These are phyloP conservation scores for Rhagonycha fulva DNA, from an alignment of 2,888 invertebrate genomes.

Conservation along the genomic window DNA sequence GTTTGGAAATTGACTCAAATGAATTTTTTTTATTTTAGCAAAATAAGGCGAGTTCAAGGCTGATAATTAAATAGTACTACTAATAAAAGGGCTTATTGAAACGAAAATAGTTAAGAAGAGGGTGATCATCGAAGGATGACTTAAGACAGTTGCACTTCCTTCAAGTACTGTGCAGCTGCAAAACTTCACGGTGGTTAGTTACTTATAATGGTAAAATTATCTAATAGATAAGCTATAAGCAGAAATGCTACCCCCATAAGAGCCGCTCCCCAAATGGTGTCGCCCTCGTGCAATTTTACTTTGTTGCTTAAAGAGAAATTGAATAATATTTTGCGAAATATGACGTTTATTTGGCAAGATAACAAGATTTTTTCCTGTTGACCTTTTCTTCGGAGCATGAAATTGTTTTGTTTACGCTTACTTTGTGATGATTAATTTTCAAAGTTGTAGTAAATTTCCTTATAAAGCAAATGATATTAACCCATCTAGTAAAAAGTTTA, in stretches of 20 bases:
- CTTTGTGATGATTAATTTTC: too few species aligned
- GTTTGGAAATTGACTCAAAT: neutral
- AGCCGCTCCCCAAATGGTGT: neutral
- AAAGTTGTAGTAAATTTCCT: too few species aligned
- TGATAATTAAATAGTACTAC: neutral
- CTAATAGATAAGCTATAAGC: neutral
- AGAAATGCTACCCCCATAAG: neutral
- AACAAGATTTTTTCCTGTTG: neutral
- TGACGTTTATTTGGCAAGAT: neutral
- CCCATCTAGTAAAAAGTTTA: too few species aligned
- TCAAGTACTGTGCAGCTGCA: conserved; percentile 44
- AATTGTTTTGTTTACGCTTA: too few species aligned
- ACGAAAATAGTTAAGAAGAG: conserved; percentile 27
- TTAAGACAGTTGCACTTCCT: conserved; percentile 50
- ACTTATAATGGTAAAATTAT: conserved; percentile 8
- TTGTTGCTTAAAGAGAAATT: too few species aligned
- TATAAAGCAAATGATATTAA: too few species aligned
- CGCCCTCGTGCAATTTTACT: neutral
- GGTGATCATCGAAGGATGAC: conserved; percentile 52
- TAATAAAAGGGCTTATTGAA: conserved; percentile 2
- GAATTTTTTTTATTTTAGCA: neutral
- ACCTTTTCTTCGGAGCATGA: too few species aligned
- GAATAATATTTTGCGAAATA: too few species aligned
- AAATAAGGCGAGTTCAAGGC: neutral
- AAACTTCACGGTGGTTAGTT: conserved; percentile 36